phyloP scores from a whole-genome alignment of 2,113 vertebrate species.

The Sinocyclocheilus grahami region DNA sequence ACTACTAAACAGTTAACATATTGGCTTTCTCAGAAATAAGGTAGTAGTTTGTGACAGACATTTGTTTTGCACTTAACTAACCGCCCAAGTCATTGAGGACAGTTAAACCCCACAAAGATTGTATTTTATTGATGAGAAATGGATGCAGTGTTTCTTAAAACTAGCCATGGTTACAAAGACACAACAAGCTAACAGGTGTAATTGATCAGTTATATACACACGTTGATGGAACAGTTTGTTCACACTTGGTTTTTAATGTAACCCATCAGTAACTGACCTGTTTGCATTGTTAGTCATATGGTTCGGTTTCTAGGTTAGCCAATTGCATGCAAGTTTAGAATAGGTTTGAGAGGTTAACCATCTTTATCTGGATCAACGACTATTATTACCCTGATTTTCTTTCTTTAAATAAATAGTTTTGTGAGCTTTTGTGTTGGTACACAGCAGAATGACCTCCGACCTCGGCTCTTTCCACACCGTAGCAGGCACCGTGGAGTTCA shows the following conservation, averaged over 20 bases:
- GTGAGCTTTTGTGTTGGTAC: background rate
- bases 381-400: background rate
- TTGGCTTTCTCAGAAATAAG: background rate
- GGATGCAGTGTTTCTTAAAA: constrained; percentile 6
- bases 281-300: background rate
- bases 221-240: background rate
- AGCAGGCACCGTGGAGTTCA: too few relatives aligned
- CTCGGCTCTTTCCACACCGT: background rate
- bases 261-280: background rate
- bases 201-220: too few relatives aligned
- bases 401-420: background rate
- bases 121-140: background rate
- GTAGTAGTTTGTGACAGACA: background rate
- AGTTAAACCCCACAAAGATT: background rate
- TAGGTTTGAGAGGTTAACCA: background rate
- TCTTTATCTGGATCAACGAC: background rate
- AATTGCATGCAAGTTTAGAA: background rate
- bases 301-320: background rate
- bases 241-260: background rate
- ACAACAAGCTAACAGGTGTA: background rate
- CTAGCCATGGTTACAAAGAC: constrained; percentile 3
- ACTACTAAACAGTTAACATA: background rate
- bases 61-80: background rate
- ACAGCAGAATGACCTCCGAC: background rate
- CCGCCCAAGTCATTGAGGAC: background rate